A percentile compares a stretch with the other conserved stretches of the same genome.
These are phyloP conservation scores for Thelaira solivaga DNA, from an alignment of 2,888 invertebrate species.

Conservation along the genomic window DNA sequence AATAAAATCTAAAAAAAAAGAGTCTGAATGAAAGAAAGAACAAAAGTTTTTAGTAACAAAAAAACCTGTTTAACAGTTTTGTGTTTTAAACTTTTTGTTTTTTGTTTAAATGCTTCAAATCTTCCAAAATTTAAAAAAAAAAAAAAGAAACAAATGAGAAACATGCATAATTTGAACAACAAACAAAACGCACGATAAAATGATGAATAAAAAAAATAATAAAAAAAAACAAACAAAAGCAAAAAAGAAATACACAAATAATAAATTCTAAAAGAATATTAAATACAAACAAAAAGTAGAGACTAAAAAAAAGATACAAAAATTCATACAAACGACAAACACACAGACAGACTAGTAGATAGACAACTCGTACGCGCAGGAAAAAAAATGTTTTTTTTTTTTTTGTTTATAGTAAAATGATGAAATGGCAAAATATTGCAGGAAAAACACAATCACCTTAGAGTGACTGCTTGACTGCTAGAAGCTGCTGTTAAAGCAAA, in stretches of 20 bases:
- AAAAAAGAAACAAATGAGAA: not conserved
- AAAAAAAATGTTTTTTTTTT: too few species aligned
- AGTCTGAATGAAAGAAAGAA: too few species aligned
- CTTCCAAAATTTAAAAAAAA: too few species aligned
- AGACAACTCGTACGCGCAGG: not conserved
- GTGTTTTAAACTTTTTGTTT: too few species aligned
- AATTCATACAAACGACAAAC: not conserved
- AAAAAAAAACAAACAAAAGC: not conserved
- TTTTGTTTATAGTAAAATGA: conserved; percentile 51
- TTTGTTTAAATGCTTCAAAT: too few species aligned
- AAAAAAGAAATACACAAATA: conserved; percentile 39
- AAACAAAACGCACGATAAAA: conserved; percentile 12
- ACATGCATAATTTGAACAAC: conserved; percentile 26
- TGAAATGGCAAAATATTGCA: conserved; percentile 62
- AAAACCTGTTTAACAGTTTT: too few species aligned
- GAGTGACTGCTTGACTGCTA: conserved; percentile 56
- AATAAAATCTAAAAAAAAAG: too few species aligned
- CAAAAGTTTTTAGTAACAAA: too few species aligned
- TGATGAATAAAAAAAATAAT: conserved; percentile 3
- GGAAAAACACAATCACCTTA: conserved; percentile 61
- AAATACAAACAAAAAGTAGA: not conserved
- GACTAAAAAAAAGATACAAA: not conserved
- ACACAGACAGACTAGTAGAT: not conserved
- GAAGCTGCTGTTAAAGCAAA: conserved; percentile 46
- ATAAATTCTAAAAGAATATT: conserved; percentile 10